Evolutionary conservation across 2,888 invertebrate species (phyloP), one percentile per base, ranked within the genome.

Genomic region (Yponomeuta malinellus): DNA sequence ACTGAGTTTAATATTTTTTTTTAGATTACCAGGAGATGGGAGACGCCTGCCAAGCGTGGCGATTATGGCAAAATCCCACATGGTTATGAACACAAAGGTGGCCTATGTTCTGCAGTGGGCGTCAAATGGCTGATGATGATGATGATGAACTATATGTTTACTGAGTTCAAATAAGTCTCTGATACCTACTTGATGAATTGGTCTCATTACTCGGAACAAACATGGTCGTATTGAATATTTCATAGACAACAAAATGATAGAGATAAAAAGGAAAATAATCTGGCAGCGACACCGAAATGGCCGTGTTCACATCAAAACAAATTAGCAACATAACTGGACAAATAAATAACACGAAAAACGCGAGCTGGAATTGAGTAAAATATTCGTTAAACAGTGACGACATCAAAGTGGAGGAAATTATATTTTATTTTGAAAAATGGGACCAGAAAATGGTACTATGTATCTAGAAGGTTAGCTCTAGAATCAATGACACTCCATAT

Each of bases 251-350:
- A 59, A 15, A 59, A 59, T 59, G 52, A 59, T 59, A 59, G 3
- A 59, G 52, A 59, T 59, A 59, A 59, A 59, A 59, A 15, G 52
- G 3, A 9, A 59, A 59, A 59, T 15, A 59, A 59, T 59, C 15
- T 59, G 52, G 52, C 52, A 59, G 52, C 52, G 52, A 59, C 52
- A 59, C 52, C 52, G 52, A 59, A 59, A 59, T 59, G 52, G 52
- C 52, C 52, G 52, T 59, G 52, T 59, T 59, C 52, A 59, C 15
- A 59, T 59, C 52, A 59, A 59, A 59, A 59, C 52, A 59, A 59
- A 59, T 59, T 59, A 59, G 52, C 52, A 59, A 59, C 52, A 59
- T 15, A 59, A 59, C 52, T 59, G 52, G 52, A 59, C 52, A 5
- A 59, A 59, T 59, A 59, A 59, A 59, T 59, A 59, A 59, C 52